Evolutionary conservation across 1,140 invertebrate species (phyloP), one percentile per base, ranked within the genome.

Genomic region (Atta colombica): DNA sequence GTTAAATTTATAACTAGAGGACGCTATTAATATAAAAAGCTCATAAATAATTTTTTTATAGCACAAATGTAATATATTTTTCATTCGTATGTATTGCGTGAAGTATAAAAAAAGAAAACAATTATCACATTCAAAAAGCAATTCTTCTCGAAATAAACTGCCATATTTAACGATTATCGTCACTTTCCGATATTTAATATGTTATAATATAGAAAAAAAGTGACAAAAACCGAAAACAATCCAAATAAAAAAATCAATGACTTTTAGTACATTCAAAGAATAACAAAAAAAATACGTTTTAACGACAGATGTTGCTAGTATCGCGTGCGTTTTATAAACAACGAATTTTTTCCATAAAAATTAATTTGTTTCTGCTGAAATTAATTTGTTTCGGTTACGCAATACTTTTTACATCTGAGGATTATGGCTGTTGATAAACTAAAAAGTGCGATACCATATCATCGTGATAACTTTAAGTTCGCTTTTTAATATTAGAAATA

Each of bases 341-440:
- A 90, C 89, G 89, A 90, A 89, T 90, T 69, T 89, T 68, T 90
- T 45, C 60, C 60, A 63, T 75, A 28, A 55, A 28, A 77, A 77
- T 10, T 45, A 45, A 90, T 45, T 89, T 63, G 53, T 81, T 58
- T 74, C 68, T 49, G 28, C 65, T 21, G 51, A 18, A 45, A 35
- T 25, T 25, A 25, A 25, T 25, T 25, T 25, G 25, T 25, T 25
- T 25, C 25, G 8, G 16, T 21, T 71, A 72, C 3, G 35, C 35
- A 66, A 53, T 66, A 78, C 7, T 51, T n/a, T 66, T 5, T n/a
- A 66, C 12, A 39, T 66, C n/a, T 25, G 8, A 78, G 45, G 16
- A n/a, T 53, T n/a, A 78, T 7, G 14, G 61, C 28, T 35, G 49
- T 66, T 25, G 18, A 39, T 25, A 58, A 75, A 45, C 21, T 49